These are phyloP conservation scores for Telmatochromis brichardi DNA, from an alignment of 2,113 vertebrate species.

Conservation along the genomic window DNA sequence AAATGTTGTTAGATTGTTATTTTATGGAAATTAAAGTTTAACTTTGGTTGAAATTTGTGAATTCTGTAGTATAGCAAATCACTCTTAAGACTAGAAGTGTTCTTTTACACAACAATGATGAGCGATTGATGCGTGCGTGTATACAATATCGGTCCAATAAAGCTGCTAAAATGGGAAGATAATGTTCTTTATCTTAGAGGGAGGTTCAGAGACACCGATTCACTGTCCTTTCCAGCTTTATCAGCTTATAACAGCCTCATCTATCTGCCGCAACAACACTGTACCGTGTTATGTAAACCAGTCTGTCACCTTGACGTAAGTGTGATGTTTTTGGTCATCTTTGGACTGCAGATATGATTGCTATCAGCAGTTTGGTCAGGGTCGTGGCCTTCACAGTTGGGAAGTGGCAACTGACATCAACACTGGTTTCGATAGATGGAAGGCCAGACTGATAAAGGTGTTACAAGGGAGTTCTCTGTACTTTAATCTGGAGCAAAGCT, in stretches of 20 bases:
- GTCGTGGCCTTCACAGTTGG: constrained; percentile 1
- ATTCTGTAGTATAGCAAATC: neutral
- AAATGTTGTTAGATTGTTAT: neutral
- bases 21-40: neutral
- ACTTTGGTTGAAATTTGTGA: neutral
- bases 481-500: neutral
- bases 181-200: neutral
- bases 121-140: fast-evolving
- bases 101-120: neutral
- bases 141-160: neutral
- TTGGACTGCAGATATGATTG: neutral
- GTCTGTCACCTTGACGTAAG: neutral
- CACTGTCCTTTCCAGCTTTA: neutral
- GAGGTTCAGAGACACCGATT: fast-evolving
- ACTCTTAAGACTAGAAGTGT: too few relatives aligned
- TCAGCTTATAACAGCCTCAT: neutral
- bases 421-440: neutral
- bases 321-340: neutral
- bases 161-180: neutral
- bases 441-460: neutral
- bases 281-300: neutral
- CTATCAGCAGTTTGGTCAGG: neutral
- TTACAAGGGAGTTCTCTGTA: neutral
- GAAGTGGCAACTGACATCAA: neutral
- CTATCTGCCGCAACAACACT: neutral